Percentiles rank a stretch among this genome's conserved stretches.
phyloP scores from a whole-genome alignment of 2,113 vertebrate species.

The Henicopernis longicauda region DNA sequence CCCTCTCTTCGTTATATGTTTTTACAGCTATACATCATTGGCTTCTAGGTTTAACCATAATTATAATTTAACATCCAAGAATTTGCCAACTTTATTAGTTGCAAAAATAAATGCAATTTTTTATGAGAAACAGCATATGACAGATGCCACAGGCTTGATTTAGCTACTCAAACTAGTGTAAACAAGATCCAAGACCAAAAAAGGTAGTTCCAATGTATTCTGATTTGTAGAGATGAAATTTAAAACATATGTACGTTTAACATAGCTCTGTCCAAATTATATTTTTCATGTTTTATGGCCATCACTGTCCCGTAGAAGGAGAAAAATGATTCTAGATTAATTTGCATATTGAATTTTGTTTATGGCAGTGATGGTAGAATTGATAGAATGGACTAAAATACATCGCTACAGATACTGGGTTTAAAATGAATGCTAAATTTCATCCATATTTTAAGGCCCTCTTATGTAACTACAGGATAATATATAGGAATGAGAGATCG shows the following conservation, averaged over 20 bases:
- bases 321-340: not conserved
- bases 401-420: not conserved
- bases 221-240: not conserved
- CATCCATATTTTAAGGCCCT: not conserved
- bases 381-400: not conserved
- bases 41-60: not conserved
- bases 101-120: not conserved
- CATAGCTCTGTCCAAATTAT: not conserved
- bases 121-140: not conserved
- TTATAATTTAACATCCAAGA: not conserved
- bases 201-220: not conserved
- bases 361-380: not conserved
- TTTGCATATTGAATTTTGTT: not conserved
- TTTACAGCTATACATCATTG: not conserved
- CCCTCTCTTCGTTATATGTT: not conserved
- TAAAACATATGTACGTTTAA: not conserved
- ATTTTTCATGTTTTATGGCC: not conserved
- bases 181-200: not conserved
- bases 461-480: not conserved
- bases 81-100: not conserved
- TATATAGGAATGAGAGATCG: not conserved
- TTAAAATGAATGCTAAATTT: not conserved
- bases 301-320: not conserved
- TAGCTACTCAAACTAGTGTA: not conserved
- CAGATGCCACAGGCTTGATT: not conserved